phyloP scores from a whole-genome alignment of 1,140 invertebrate species.

The Ptiloglossa arizonensis region DNA sequence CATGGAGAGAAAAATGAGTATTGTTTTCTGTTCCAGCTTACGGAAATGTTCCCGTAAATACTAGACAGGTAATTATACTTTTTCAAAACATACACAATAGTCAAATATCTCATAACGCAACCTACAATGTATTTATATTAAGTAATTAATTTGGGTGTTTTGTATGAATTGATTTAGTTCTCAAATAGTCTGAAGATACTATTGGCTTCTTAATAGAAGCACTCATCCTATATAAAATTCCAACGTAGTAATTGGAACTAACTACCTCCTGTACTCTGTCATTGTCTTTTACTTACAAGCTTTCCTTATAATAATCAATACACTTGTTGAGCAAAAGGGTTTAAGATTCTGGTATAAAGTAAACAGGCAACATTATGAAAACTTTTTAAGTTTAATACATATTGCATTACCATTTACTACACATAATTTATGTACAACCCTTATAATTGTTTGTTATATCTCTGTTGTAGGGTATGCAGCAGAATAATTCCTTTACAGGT shows the following conservation, averaged over 20 bases:
- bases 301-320: neutral
- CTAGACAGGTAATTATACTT: constrained; percentile 73
- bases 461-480: constrained; percentile 66
- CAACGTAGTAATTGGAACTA: neutral
- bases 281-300: neutral
- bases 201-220: neutral
- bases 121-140: no score
- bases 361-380: no score
- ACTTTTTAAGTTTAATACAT: no score
- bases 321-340: no score
- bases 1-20: neutral
- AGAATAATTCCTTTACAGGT: constrained; percentile 75
- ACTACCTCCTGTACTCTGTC: no score
- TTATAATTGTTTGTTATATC: neutral
- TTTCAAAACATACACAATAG: neutral
- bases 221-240: neutral
- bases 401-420: no score
- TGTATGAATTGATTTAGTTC: no score
- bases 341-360: no score
- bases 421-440: neutral
- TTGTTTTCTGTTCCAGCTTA: constrained; percentile 75
- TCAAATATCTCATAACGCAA: no score
- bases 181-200: neutral
- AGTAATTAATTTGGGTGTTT: no score
- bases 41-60: constrained; percentile 74